Percentiles rank a stretch among this genome's conserved stretches.
Evolutionary conservation across 37 sponge, comb jelly and placozoan genomes (phyloP).

Genomic region (Mnemiopsis leidyi): DNA sequence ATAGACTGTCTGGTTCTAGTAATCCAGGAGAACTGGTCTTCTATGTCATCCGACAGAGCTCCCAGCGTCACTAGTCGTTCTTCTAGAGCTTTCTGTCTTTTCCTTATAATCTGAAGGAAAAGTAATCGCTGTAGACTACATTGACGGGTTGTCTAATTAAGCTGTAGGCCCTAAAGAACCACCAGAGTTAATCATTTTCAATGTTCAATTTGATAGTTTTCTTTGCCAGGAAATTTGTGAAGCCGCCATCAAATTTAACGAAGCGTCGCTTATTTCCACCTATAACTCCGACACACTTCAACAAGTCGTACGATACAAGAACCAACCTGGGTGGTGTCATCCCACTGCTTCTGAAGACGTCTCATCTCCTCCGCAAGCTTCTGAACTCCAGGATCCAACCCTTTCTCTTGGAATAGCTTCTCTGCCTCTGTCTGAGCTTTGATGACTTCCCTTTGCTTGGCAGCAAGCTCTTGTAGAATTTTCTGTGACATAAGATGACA

Average conservation of each 20-base stretch:
- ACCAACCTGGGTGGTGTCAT: background rate
- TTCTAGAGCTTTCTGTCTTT: slow-evolving; percentile 6
- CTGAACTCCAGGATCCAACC: background rate
- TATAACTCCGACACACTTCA: no score
- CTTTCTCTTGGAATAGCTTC: slow-evolving; percentile 9
- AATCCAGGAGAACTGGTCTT: slow-evolving; percentile 1
- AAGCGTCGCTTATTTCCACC: no score
- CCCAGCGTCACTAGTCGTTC: slow-evolving; percentile 47
- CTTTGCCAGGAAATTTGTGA: no score
- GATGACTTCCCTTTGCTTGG: slow-evolving; percentile 2
- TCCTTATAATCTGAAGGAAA: background rate
- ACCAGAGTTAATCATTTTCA: no score
- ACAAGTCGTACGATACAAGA: no score
- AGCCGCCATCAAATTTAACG: no score
- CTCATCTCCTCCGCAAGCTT: background rate
- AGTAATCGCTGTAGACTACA: no score
- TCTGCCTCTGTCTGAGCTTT: background rate
- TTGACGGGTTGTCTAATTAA: no score
- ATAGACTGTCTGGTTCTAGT: background rate
- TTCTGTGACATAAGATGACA: background rate
- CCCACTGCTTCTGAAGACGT: background rate
- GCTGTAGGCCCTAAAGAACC: no score
- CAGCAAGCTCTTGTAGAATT: slow-evolving; percentile 30
- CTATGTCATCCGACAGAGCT: slow-evolving; percentile 38
- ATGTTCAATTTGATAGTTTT: no score